phyloP scores from a whole-genome alignment of 2,888 invertebrate species.

The Therioaphis trifolii region DNA sequence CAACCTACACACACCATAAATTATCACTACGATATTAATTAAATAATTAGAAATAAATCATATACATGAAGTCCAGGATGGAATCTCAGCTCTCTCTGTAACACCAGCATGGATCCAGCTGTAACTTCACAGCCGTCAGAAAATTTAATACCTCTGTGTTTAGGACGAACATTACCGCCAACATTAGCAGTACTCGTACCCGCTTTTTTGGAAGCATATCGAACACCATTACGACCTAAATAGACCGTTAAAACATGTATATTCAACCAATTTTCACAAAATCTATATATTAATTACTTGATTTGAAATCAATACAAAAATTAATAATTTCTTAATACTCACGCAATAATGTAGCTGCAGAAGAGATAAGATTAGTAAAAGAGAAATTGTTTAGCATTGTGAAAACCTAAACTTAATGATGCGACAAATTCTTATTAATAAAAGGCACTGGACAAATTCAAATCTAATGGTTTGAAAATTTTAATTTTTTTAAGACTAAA shows the following conservation, averaged over 20 bases:
- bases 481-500: too few species aligned
- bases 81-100: conserved; percentile 78
- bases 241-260: background rate
- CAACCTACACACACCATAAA: conserved; percentile 76
- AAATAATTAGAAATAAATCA: conserved; percentile 53
- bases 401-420: background rate
- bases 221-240: conserved; percentile 38
- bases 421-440: too few species aligned
- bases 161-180: conserved; percentile 77
- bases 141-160: conserved; percentile 82
- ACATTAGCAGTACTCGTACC: conserved; percentile 79
- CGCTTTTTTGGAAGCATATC: conserved; percentile 74
- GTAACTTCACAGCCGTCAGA: conserved; percentile 78
- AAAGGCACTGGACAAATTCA: background rate
- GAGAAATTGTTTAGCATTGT: conserved; percentile 25
- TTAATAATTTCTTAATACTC: conserved; percentile 14
- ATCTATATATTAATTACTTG: background rate
- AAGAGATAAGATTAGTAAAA: conserved; percentile 4
- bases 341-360: background rate
- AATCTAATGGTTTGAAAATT: too few species aligned
- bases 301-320: background rate
- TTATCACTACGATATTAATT: conserved; percentile 17
- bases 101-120: conserved; percentile 77
- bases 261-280: too few species aligned
- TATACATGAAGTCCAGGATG: conserved; percentile 84